Percentiles rank a stretch among this genome's conserved stretches.
These are phyloP conservation scores for Ptychodera flava DNA, from an alignment of 35 echinoderm and acorn worm genomes.

Conservation along the genomic window DNA sequence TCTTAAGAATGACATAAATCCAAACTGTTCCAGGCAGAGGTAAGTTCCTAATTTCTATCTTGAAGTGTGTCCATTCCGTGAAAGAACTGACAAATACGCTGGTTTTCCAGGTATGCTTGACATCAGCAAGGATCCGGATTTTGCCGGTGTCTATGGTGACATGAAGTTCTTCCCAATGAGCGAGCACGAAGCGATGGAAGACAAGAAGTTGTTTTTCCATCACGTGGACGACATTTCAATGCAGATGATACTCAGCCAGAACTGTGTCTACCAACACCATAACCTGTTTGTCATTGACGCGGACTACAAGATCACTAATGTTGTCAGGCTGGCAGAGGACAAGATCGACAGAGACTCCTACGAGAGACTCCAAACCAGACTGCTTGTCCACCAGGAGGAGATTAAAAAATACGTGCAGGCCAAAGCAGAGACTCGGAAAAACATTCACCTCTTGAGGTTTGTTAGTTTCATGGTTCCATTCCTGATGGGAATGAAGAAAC, in stretches of 20 bases:
- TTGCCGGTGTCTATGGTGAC: constrained; percentile 62
- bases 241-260: constrained; percentile 54
- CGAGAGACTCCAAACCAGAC: constrained; percentile 77
- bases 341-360: constrained; percentile 62
- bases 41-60: too few species aligned
- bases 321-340: constrained; percentile 51
- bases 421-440: constrained; percentile 56
- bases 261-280: constrained; percentile 36
- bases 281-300: constrained; percentile 77
- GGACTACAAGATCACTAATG: constrained; percentile 43
- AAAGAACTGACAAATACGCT: too few species aligned
- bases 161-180: constrained; percentile 94
- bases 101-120: constrained; percentile 77
- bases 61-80: too few species aligned
- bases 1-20: too few species aligned
- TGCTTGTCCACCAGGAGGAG: constrained; percentile 82
- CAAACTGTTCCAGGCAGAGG: too few species aligned
- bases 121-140: constrained; percentile 85
- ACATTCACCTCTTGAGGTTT: constrained; percentile 62
- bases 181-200: constrained; percentile 68
- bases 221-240: constrained; percentile 65
- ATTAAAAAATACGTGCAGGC: constrained; percentile 56
- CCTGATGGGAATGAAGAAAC: constrained; percentile 70
- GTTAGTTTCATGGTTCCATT: constrained; percentile 78
- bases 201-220: constrained; percentile 77